Percentiles rank a stretch among this genome's conserved stretches.
phyloP scores from a whole-genome alignment of 2,113 vertebrate species.

The Puma concolor region DNA sequence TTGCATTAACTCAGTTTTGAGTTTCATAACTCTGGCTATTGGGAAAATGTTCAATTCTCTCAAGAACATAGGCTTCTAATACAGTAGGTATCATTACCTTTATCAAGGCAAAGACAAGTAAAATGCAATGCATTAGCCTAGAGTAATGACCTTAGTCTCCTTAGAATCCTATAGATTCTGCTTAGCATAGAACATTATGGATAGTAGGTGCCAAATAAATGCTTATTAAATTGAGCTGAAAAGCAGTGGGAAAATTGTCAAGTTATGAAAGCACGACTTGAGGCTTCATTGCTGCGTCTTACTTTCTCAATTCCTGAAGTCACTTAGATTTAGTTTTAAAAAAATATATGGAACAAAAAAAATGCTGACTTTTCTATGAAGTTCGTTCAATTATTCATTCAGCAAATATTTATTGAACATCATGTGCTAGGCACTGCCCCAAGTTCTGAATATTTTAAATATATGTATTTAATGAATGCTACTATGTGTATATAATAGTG shows the following conservation, averaged over 20 bases:
- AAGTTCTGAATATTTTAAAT: constrained; percentile 43
- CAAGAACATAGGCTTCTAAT: background rate
- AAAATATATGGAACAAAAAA: background rate
- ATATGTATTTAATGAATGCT: background rate
- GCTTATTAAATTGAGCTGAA: background rate
- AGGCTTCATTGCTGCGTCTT: background rate
- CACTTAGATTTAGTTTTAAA: background rate
- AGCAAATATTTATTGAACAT: background rate
- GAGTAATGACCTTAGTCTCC: background rate
- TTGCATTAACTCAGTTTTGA: background rate
- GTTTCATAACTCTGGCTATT: background rate
- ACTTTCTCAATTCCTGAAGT: constrained; percentile 7
- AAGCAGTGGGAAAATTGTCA: background rate
- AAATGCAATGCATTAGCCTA: background rate
- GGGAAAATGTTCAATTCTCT: background rate
- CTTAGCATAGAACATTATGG: background rate
- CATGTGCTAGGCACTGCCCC: background rate
- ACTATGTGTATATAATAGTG: background rate
- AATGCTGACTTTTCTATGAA: background rate
- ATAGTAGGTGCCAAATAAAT: background rate
- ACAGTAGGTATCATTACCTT: background rate
- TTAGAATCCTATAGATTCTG: background rate
- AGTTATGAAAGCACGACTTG: background rate
- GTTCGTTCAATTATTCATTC: background rate
- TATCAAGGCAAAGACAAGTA: background rate